Evolutionary conservation across 2,113 vertebrate genomes (phyloP), one percentile per base, ranked within the genome.

Genomic region (Origma solitaria): DNA sequence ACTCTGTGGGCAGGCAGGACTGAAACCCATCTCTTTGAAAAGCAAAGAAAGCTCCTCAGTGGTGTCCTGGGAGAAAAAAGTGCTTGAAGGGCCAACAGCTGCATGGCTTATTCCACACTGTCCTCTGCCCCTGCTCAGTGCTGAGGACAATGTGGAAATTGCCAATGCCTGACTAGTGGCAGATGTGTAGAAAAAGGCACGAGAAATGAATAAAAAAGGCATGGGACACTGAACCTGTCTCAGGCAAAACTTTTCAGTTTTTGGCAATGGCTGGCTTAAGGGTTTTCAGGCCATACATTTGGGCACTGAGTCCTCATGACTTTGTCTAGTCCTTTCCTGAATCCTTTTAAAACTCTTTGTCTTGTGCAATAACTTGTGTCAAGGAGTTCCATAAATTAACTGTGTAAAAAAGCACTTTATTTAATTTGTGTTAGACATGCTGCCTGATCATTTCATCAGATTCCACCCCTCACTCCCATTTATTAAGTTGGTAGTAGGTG

Each of bases 321-420:
- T 96, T 95, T 90, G 90, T 81, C 79, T 95, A 92, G 82, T 96
- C 58, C 71, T 72, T 80, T 61, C 23, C 80, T 65, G 92, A 80
- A 88, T 92, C 58, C 85, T 96, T 77, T 87, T 25, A 66, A 81
- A 92, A 81, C 61, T 64, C 68, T 68, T 86, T 93, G 86, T 86
- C 76, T 93, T 30, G 11, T 83, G 71, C 72, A 77, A 25, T 86
- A 94, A 62, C 71, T 90, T 86, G 44, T 85, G 88, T 92, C 82
- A 90, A 94, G 88, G 80, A 90, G 76, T 86, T 92, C 83, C 51
- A 81, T 94, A 93, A 96, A 96, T 94, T 73, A 78, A 58, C 92
- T 51, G 42, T 93, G 76, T 95, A 92, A 94, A 90, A 93, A 94
- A 88, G 75, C 90, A 92, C 92, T 96, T 92, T 96, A 86, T 95